Evolutionary conservation across 2,113 vertebrate genomes (phyloP).

Genomic region (Turdus rufiventris): DNA sequence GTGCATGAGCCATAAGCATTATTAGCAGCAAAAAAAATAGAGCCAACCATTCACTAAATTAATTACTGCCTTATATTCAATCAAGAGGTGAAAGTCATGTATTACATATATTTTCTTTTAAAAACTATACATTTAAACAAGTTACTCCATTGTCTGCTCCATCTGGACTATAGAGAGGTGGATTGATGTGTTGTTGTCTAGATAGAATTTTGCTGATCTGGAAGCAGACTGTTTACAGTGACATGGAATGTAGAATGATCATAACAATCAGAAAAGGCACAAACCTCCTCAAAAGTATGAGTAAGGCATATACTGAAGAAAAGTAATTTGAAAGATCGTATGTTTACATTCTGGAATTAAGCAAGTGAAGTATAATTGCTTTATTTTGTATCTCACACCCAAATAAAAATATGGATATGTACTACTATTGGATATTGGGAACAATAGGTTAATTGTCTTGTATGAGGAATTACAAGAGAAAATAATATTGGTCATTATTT

Average conservation of each 20-base stretch:
- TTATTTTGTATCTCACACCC: background rate
- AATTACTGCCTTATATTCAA: background rate
- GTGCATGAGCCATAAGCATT: background rate
- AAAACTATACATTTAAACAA: background rate
- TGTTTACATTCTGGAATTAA: background rate
- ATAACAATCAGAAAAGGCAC: background rate
- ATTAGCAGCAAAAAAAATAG: background rate
- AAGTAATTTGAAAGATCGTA: background rate
- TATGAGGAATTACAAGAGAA: background rate
- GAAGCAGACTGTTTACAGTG: background rate
- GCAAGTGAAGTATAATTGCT: background rate
- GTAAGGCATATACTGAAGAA: background rate
- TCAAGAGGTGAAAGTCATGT: background rate
- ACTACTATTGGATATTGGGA: background rate
- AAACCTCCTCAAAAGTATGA: background rate
- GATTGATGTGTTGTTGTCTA: background rate
- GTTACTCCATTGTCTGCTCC: background rate
- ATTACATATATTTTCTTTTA: background rate
- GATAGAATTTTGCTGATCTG: background rate
- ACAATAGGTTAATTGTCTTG: background rate
- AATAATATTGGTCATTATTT: background rate
- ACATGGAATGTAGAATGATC: background rate
- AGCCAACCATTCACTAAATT: background rate
- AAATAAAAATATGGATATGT: background rate
- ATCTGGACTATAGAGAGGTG: background rate